These are phyloP conservation scores for Coboldia fuscipes DNA, from an alignment of 1,140 invertebrate genomes.

Conservation along the genomic window DNA sequence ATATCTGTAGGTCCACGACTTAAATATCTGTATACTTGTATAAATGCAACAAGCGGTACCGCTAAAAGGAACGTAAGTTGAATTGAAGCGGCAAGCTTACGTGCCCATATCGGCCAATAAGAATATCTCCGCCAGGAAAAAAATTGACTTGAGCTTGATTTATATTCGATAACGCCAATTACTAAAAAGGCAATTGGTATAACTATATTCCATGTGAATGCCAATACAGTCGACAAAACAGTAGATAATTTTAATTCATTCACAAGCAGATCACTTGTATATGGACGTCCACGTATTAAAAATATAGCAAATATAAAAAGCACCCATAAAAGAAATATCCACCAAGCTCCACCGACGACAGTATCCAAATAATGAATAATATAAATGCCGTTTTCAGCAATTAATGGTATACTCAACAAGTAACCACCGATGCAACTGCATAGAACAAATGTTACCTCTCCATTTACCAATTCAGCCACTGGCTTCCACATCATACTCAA, in stretches of 20 bases:
- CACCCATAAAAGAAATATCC: slow-evolving; percentile 59
- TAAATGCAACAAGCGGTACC: slow-evolving; percentile 51
- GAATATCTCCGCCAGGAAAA: slow-evolving; percentile 19
- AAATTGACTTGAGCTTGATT: slow-evolving; percentile 17
- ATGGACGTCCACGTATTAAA: slow-evolving; percentile 61
- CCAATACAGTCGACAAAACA: slow-evolving; percentile 43
- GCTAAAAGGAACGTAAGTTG: slow-evolving; percentile 55
- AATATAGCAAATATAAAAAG: slow-evolving; percentile 57
- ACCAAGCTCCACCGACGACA: slow-evolving; percentile 62
- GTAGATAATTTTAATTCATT: slow-evolving; percentile 32
- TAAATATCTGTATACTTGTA: slow-evolving; percentile 66
- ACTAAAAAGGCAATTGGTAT: slow-evolving; percentile 58
- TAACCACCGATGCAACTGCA: slow-evolving; percentile 65
- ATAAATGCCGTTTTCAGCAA: slow-evolving; percentile 69
- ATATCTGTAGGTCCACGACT: slow-evolving; percentile 64
- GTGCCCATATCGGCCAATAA: slow-evolving; percentile 54
- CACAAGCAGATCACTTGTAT: slow-evolving; percentile 61
- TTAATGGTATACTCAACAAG: slow-evolving; percentile 65
- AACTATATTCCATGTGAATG: slow-evolving; percentile 76
- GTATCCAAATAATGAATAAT: slow-evolving; percentile 71
- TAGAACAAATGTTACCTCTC: slow-evolving; percentile 65
- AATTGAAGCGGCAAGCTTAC: slow-evolving; percentile 52
- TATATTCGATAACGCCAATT: slow-evolving; percentile 17
- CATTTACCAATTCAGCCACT: slow-evolving; percentile 52
- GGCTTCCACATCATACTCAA: slow-evolving; percentile 33